These are phyloP conservation scores for Oasisia sp. DNA, from an alignment of 2,888 invertebrate genomes.

Conservation along the genomic window DNA sequence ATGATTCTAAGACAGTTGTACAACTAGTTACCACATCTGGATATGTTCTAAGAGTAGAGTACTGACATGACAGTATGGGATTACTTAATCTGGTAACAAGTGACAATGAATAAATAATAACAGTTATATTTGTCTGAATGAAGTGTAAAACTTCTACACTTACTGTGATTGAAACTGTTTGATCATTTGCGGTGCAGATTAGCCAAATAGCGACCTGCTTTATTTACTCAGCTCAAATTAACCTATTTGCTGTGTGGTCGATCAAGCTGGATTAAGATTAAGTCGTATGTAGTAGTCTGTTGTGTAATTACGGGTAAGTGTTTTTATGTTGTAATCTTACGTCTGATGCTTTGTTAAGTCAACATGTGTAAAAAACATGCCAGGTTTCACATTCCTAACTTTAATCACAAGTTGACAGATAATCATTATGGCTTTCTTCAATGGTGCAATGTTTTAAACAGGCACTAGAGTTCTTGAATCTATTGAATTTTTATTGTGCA, in stretches of 20 bases:
- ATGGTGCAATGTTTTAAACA: too few relatives aligned
- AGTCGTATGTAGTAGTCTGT: neutral
- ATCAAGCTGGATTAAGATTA: neutral
- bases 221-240: neutral
- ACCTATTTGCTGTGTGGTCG: neutral
- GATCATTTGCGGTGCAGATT: too few relatives aligned
- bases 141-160: too few relatives aligned
- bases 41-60: too few relatives aligned
- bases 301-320: neutral
- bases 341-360: neutral
- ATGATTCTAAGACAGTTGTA: too few relatives aligned
- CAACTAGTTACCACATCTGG: too few relatives aligned
- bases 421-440: neutral
- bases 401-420: neutral
- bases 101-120: too few relatives aligned
- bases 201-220: neutral
- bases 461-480: too few relatives aligned
- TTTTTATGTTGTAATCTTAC: neutral
- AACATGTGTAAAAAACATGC: neutral
- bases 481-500: neutral
- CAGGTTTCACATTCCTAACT: neutral
- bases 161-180: too few relatives aligned
- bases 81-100: too few relatives aligned
- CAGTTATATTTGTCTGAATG: too few relatives aligned
- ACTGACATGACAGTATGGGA: too few relatives aligned